Percentiles rank a stretch among this genome's conserved stretches.
These are phyloP conservation scores for Rhysida immarginata DNA, from an alignment of 1,140 invertebrate genomes.

Conservation along the genomic window DNA sequence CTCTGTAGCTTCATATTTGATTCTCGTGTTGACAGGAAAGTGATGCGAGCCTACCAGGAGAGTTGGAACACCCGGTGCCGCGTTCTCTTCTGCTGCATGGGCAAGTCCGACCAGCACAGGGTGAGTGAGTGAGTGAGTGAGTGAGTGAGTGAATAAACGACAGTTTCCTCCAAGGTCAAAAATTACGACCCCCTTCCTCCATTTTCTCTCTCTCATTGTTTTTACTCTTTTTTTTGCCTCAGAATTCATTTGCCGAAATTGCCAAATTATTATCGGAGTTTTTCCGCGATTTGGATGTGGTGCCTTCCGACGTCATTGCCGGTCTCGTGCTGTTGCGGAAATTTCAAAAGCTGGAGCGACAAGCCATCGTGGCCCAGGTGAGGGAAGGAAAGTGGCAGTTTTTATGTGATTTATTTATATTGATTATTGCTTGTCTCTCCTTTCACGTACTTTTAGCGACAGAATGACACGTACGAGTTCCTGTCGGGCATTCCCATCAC, in stretches of 20 bases:
- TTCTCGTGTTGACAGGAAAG: slow-evolving; percentile 46
- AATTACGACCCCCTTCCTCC: no score
- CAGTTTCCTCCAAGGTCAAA: no score
- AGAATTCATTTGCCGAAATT: slow-evolving; percentile 75
- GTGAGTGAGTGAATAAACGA: no score
- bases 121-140: no score
- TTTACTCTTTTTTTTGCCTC: slow-evolving; percentile 19
- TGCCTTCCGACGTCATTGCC: slow-evolving; percentile 76
- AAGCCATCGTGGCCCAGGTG: slow-evolving; percentile 59
- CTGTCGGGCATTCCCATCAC: slow-evolving; percentile 75
- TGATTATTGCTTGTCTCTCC: background rate
- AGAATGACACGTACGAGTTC: slow-evolving; percentile 79
- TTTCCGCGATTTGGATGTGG: slow-evolving; percentile 79
- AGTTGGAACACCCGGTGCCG: slow-evolving; percentile 77
- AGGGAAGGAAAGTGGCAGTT: no score
- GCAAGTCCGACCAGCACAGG: slow-evolving; percentile 55
- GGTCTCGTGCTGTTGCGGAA: slow-evolving; percentile 65
- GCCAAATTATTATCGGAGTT: slow-evolving; percentile 73
- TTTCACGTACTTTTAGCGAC: slow-evolving; percentile 34
- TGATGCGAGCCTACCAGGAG: slow-evolving; percentile 72
- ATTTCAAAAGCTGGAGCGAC: slow-evolving; percentile 63
- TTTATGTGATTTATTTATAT: background rate
- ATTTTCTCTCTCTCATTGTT: no score
- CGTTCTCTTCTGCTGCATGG: slow-evolving; percentile 71
- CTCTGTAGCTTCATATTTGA: slow-evolving; percentile 4